Conservation (phyloP, 2,113 vertebrate genomes). For the Sphaerodactylus townsendi region DNA sequence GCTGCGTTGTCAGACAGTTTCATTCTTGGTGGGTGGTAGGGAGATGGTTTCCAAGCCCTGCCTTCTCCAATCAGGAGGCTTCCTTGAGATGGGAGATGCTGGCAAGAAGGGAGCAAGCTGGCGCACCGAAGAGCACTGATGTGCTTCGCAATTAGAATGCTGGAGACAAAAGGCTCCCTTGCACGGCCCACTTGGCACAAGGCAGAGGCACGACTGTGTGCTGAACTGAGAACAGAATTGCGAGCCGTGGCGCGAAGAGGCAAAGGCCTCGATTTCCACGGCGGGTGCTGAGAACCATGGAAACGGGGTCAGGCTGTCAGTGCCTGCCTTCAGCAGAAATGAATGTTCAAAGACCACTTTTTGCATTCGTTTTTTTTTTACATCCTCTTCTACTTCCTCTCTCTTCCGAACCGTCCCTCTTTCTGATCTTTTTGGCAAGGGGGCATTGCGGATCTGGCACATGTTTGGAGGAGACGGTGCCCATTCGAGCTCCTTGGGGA, state of each 20-base stretch:
- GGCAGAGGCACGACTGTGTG: neutral
- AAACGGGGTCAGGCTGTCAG: neutral
- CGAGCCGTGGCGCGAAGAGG: neutral
- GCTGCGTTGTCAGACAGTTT: neutral
- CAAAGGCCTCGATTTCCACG: neutral
- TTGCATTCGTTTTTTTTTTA: neutral
- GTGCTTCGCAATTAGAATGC: neutral
- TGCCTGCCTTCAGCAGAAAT: neutral
- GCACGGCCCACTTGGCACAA: neutral
- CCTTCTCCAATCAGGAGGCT: neutral
- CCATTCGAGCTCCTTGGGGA: fast-evolving
- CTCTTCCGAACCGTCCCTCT: neutral
- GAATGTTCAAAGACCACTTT: neutral
- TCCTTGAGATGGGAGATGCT: neutral
- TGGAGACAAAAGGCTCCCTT: neutral
- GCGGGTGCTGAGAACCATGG: neutral
- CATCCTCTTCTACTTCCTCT: neutral
- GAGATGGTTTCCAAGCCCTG: neutral
- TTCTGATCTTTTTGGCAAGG: neutral
- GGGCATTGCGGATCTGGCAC: neutral
- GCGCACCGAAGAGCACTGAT: neutral
- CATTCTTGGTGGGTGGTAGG: neutral
- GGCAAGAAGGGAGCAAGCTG: neutral
- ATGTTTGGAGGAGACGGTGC: neutral
- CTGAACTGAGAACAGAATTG: neutral